These are phyloP conservation scores for Nesospiza acunhae DNA, from an alignment of 2,113 vertebrate species.

Conservation along the genomic window DNA sequence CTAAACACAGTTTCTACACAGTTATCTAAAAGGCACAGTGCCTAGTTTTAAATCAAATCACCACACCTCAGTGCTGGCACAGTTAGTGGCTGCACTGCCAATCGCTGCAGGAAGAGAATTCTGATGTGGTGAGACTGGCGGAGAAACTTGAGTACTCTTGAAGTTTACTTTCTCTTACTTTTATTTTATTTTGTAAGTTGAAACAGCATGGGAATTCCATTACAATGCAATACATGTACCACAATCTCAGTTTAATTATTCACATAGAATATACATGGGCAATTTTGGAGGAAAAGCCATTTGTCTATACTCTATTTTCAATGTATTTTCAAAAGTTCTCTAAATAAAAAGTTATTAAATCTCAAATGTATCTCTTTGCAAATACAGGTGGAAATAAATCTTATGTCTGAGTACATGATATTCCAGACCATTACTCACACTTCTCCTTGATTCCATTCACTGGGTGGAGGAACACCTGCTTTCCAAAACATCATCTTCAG, in stretches of 20 bases:
- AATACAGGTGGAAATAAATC: neutral
- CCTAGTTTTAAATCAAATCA: neutral
- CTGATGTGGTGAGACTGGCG: neutral
- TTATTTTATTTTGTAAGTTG: neutral
- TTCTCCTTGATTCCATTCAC: neutral
- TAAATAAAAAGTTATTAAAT: neutral
- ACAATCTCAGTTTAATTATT: neutral
- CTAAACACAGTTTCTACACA: neutral
- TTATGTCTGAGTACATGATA: neutral
- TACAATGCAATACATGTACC: neutral
- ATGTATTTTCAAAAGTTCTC: neutral
- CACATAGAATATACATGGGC: neutral
- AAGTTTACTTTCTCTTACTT: neutral
- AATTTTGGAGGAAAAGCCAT: neutral
- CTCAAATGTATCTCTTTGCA: neutral
- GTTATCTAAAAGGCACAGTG: neutral
- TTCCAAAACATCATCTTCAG: neutral
- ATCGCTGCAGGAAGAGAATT: neutral
- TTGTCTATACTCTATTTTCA: neutral
- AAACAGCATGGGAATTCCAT: neutral
- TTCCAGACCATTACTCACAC: neutral
- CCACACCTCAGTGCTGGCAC: accelerated
- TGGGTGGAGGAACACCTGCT: neutral
- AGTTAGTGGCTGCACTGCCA: accelerated
- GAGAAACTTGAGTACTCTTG: neutral